Evolutionary conservation across 2,888 invertebrate species (phyloP).

Genomic region (Lasioglossum oenotherae): DNA sequence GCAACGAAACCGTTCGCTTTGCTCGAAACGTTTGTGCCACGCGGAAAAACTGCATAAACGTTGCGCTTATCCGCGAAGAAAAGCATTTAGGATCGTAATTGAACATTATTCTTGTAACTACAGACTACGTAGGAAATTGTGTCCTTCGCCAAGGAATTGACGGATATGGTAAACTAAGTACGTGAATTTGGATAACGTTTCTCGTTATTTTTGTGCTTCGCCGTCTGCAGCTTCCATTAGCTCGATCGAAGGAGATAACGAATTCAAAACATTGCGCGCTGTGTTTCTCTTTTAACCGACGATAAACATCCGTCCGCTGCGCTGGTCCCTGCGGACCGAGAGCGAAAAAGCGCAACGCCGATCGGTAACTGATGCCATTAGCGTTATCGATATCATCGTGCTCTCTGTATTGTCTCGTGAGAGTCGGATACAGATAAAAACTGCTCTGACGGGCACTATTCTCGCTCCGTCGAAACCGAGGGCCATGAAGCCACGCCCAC

Average conservation of each 20-base stretch:
- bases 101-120: background rate
- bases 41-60: background rate
- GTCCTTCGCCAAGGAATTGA: background rate
- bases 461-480: background rate
- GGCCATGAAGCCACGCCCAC: background rate
- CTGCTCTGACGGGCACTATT: background rate
- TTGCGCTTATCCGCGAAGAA: background rate
- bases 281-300: background rate
- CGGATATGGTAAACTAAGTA: background rate
- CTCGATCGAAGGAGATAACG: background rate
- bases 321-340: background rate
- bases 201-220: no score
- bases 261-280: background rate
- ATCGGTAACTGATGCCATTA: background rate
- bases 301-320: background rate
- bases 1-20: background rate
- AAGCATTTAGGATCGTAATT: background rate
- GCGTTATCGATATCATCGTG: background rate
- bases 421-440: background rate
- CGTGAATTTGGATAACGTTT: background rate
- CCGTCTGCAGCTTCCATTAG: background rate
- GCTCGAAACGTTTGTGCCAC: background rate
- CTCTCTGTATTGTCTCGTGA: background rate
- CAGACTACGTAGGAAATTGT: background rate
- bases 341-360: background rate